Evolutionary conservation across 2,797 vertebrate genomes (phyloP).

Genomic region (Coilia nasus): DNA sequence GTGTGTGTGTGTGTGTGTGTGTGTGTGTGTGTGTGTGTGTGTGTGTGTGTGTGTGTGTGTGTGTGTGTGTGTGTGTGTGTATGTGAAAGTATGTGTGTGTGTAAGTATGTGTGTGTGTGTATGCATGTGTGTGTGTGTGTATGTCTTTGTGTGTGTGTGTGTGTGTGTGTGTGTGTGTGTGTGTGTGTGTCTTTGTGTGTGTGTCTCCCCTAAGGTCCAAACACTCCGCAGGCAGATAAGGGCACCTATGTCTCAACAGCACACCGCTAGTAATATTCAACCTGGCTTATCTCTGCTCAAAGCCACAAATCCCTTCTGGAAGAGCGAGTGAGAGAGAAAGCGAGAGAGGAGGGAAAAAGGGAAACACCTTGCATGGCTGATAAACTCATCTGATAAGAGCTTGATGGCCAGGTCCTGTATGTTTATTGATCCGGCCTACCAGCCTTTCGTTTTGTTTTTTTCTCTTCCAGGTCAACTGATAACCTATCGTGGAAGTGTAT

Average conservation of each 20-base stretch:
- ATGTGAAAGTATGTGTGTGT: too few relatives aligned
- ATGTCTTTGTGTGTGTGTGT: too few relatives aligned
- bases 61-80: too few relatives aligned
- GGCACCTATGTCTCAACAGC: too few relatives aligned
- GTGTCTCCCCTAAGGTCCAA: background rate
- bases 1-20: too few relatives aligned
- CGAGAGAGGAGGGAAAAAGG: background rate
- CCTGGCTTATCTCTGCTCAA: slow-evolving; percentile 9
- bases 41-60: too few relatives aligned
- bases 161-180: too few relatives aligned
- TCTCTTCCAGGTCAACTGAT: background rate
- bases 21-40: too few relatives aligned
- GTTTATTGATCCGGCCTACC: background rate
- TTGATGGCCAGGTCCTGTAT: background rate
- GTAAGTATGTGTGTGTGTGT: too few relatives aligned
- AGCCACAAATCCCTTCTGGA: background rate
- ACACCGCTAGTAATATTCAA: background rate
- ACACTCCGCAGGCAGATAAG: background rate
- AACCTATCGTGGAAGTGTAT: background rate
- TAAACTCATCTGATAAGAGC: background rate
- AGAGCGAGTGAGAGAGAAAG: background rate
- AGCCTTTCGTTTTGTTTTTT: background rate
- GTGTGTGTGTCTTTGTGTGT: too few relatives aligned
- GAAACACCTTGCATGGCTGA: too few relatives aligned
- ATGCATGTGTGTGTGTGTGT: too few relatives aligned